phyloP scores from a whole-genome alignment of 1,140 invertebrate species.

The Periplaneta americana region DNA sequence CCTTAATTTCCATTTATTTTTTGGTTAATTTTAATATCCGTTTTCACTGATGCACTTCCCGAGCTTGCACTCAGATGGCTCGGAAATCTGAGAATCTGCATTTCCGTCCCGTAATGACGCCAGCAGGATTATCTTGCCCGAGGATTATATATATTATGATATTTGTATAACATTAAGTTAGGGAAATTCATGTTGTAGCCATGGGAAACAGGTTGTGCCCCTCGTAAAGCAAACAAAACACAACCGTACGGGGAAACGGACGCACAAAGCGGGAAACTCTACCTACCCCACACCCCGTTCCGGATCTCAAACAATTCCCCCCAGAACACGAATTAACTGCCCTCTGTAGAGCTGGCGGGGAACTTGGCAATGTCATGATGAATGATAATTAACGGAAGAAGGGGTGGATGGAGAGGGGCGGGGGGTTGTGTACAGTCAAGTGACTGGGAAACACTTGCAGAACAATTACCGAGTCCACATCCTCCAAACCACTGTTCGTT shows the following conservation, averaged over 20 bases:
- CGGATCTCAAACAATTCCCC: not conserved
- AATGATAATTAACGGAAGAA: slow-evolving; percentile 6
- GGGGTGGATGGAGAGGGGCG: not conserved
- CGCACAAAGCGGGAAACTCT: not conserved
- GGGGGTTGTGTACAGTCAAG: not conserved
- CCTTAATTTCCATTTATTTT: no score
- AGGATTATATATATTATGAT: no score
- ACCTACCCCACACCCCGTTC: not conserved
- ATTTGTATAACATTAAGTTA: not conserved
- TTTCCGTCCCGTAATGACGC: no score
- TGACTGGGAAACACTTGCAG: not conserved
- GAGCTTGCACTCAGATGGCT: no score
- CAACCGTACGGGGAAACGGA: slow-evolving; percentile 1
- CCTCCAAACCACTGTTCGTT: no score
- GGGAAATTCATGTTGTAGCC: not conserved
- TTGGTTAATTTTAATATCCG: no score
- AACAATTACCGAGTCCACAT: not conserved
- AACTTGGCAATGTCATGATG: slow-evolving; percentile 4
- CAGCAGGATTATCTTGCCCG: no score
- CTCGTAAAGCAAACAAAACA: not conserved
- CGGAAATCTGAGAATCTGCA: no score
- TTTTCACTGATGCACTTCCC: no score
- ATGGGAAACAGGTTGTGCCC: not conserved
- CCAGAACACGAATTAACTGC: not conserved
- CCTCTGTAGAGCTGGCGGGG: not conserved